Percentiles rank a stretch among this genome's conserved stretches.
These are phyloP conservation scores for Leptothorax acervorum DNA, from an alignment of 2,888 invertebrate genomes.

Conservation along the genomic window DNA sequence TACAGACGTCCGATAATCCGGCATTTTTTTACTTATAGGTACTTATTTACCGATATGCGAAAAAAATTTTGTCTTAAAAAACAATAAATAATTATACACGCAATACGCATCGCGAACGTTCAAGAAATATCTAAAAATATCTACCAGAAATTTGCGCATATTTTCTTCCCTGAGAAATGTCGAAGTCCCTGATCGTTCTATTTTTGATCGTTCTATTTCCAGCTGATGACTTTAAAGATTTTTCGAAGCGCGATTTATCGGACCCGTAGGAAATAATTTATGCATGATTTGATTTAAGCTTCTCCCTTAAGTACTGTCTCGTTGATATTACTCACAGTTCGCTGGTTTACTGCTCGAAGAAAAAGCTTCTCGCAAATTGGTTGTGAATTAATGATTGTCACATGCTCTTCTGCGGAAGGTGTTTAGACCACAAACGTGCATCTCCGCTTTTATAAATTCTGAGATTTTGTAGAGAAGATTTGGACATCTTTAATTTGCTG, in stretches of 20 bases:
- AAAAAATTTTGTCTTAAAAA: neutral
- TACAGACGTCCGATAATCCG: neutral
- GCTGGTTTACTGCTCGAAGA: neutral
- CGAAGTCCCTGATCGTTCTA: neutral
- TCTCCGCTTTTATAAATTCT: neutral
- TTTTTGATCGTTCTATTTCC: neutral
- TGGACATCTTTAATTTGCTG: neutral
- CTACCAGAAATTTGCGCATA: neutral
- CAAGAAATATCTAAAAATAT: constrained; percentile 1
- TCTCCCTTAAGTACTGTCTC: neutral
- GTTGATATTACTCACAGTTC: neutral
- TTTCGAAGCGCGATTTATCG: constrained; percentile 14
- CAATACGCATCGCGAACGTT: neutral
- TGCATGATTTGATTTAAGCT: neutral
- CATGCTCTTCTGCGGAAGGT: neutral
- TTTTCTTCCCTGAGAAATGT: neutral
- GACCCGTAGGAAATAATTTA: neutral
- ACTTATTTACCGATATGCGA: neutral
- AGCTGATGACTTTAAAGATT: neutral
- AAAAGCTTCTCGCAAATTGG: neutral
- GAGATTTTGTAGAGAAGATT: neutral
- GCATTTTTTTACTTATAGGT: neutral
- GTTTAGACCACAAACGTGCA: neutral
- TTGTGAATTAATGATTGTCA: neutral
- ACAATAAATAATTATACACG: neutral